Evolutionary conservation across 92 coral and sea anemone species (phyloP).

Genomic region (Parazoanthus darwini): DNA sequence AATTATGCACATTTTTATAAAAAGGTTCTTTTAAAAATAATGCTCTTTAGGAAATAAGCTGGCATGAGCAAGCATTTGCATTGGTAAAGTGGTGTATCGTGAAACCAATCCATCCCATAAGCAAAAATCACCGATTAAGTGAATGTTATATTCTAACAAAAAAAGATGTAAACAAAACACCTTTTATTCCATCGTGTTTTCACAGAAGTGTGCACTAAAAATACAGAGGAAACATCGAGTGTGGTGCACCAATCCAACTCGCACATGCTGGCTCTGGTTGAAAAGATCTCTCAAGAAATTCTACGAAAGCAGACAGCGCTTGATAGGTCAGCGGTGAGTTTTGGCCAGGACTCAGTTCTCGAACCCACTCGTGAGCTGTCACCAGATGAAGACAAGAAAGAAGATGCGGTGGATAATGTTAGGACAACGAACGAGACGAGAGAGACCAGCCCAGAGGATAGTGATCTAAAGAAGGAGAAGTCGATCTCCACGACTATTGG

Average conservation of each 20-base stretch:
- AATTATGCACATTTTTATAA: too few relatives aligned
- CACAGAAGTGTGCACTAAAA: not conserved
- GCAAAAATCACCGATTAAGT: too few relatives aligned
- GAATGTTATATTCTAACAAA: too few relatives aligned
- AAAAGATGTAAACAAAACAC: too few relatives aligned
- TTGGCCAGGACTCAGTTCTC: not conserved
- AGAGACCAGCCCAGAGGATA: not conserved
- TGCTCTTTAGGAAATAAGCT: too few relatives aligned
- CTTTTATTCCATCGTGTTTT: not conserved
- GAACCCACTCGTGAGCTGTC: not conserved
- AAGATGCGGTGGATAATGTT: not conserved
- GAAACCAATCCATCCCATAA: too few relatives aligned
- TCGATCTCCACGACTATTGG: not conserved
- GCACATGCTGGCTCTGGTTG: slow-evolving; percentile 17
- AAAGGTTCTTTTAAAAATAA: too few relatives aligned
- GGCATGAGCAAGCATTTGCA: too few relatives aligned
- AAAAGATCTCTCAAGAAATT: slow-evolving; percentile 30
- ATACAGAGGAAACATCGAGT: not conserved
- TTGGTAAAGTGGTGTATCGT: too few relatives aligned
- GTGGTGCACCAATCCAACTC: not conserved
- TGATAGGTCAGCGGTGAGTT: not conserved
- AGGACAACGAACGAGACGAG: not conserved
- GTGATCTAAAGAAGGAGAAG: not conserved
- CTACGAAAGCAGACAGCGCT: slow-evolving; percentile 26
- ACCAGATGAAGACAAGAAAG: not conserved